Evolutionary conservation across 2,113 vertebrate genomes (phyloP).

Genomic region (Neolamprologus kungweensis): DNA sequence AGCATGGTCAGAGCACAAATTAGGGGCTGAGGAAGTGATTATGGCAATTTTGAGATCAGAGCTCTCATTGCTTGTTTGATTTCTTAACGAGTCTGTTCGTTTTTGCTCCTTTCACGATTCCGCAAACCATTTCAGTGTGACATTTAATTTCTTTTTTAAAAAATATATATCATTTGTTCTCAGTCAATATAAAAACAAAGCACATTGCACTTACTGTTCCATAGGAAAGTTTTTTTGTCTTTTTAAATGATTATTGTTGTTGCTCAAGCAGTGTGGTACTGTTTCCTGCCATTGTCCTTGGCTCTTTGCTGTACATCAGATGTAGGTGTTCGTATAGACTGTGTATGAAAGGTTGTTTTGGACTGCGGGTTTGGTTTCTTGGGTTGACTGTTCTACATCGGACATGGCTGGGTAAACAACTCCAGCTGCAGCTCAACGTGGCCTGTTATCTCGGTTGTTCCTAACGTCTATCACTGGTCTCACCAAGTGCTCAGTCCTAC

Average conservation of each 20-base stretch:
- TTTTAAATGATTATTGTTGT: conserved; percentile 76
- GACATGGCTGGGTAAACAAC: conserved; percentile 45
- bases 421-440: conserved; percentile 38
- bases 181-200: conserved; percentile 84
- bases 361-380: conserved; percentile 30
- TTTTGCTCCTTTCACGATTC: conserved; percentile 69
- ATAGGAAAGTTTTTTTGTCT: conserved; percentile 79
- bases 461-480: conserved; percentile 32
- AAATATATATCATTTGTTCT: conserved; percentile 85
- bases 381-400: conserved; percentile 15
- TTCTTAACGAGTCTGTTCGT: conserved; percentile 54
- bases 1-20: conserved; percentile 70
- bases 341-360: conserved; percentile 32
- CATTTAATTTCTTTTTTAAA: conserved; percentile 79
- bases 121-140: conserved; percentile 78
- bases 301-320: conserved; percentile 60
- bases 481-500: conserved; percentile 33
- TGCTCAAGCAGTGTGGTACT: conserved; percentile 75
- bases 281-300: conserved; percentile 72
- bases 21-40: conserved; percentile 68
- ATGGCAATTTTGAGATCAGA: conserved; percentile 70
- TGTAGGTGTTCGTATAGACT: conserved; percentile 47
- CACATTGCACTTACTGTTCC: conserved; percentile 83
- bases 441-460: conserved; percentile 32
- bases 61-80: conserved; percentile 63